phyloP scores from a whole-genome alignment of 2,113 vertebrate genomes.

The Microcebus murinus region DNA sequence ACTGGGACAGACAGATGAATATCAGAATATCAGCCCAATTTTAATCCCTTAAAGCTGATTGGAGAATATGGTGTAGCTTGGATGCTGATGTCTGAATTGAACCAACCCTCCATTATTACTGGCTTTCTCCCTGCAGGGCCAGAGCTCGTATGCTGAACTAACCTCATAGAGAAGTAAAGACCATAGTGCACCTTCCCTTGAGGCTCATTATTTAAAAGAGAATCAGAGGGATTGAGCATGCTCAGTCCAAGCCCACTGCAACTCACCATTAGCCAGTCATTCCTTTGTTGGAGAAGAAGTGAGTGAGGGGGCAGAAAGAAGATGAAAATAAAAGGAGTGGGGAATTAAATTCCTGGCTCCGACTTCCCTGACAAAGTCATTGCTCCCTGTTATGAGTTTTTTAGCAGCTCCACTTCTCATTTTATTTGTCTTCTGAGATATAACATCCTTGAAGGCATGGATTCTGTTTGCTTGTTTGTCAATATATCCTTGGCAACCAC shows the following conservation, averaged over 20 bases:
- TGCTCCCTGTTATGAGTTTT: background rate
- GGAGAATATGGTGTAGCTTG: background rate
- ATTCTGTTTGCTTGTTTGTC: background rate
- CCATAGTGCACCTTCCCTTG: background rate
- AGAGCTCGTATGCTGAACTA: background rate
- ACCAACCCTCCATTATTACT: background rate
- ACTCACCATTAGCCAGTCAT: background rate
- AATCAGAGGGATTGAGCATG: background rate
- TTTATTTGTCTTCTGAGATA: constrained; percentile 3
- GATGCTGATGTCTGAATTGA: background rate
- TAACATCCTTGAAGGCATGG: background rate
- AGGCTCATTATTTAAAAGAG: background rate
- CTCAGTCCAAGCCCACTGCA: too few relatives aligned
- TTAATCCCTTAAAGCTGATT: background rate
- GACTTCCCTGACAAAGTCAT: background rate
- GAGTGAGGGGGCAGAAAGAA: background rate
- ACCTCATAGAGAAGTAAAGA: background rate
- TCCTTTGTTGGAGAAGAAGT: background rate
- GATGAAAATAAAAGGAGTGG: background rate
- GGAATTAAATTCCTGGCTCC: background rate
- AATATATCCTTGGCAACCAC: background rate
- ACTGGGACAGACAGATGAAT: background rate
- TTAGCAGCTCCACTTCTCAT: background rate
- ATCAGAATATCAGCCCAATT: background rate
- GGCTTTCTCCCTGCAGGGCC: background rate